Evolutionary conservation across 2,888 invertebrate genomes (phyloP).

Genomic region (Drosophila ezoana): DNA sequence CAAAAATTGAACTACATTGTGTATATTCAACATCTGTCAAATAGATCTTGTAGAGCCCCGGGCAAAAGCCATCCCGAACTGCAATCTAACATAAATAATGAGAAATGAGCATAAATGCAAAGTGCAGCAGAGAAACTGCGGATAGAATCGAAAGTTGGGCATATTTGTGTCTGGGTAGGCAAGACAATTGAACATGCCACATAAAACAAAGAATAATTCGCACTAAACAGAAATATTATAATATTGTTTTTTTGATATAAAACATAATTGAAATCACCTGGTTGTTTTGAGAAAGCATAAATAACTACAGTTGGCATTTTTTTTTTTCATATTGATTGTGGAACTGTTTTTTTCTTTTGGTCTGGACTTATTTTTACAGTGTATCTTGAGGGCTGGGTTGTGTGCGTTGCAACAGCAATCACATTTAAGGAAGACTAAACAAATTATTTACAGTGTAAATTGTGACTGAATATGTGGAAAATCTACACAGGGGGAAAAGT

Average conservation of each 20-base stretch:
- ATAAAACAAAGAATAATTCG: conserved; percentile 48
- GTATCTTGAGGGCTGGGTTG: conserved; percentile 35
- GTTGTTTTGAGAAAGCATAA: conserved; percentile 69
- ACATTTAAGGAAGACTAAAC: conserved; percentile 58
- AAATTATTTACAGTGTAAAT: conserved; percentile 77
- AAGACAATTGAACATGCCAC: conserved; percentile 74
- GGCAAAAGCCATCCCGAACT: conserved; percentile 32
- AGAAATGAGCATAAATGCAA: conserved; percentile 27
- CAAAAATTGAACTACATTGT: conserved; percentile 31
- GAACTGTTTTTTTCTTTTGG: conserved; percentile 45
- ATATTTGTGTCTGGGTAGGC: conserved; percentile 57
- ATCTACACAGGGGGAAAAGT: conserved; percentile 33
- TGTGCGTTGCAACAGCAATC: conserved; percentile 23
- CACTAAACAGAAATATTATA: conserved; percentile 46
- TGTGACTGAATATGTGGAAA: conserved; percentile 36
- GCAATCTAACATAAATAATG: conserved; percentile 17
- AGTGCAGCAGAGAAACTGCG: conserved; percentile 24
- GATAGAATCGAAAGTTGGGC: conserved; percentile 34
- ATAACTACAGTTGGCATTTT: conserved; percentile 74
- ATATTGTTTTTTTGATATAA: conserved; percentile 17
- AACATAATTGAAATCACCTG: conserved; percentile 72
- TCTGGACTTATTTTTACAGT: conserved; percentile 68
- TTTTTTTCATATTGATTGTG: conserved; percentile 45
- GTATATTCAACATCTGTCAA: conserved; percentile 42
- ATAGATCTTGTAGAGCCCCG: conserved; percentile 30